Evolutionary conservation across 2,113 vertebrate species (phyloP).

Genomic region (Neogobius melanostomus): DNA sequence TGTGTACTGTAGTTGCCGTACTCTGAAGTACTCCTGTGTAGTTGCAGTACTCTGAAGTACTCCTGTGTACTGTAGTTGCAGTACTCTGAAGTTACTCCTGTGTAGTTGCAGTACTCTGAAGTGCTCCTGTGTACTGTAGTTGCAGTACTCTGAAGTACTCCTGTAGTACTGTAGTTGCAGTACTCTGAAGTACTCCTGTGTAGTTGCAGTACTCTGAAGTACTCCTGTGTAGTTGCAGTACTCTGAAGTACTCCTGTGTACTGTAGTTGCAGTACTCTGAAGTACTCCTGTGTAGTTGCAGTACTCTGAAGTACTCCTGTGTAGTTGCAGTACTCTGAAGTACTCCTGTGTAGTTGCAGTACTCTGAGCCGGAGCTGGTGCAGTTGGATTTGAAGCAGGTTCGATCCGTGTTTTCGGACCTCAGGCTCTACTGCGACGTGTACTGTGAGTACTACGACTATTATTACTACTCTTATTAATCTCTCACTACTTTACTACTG

Average conservation of each 20-base stretch:
- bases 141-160: too few relatives aligned
- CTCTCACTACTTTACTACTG: too few relatives aligned
- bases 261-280: background rate
- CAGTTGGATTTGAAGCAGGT: constrained; percentile 59
- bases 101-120: too few relatives aligned
- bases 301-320: background rate
- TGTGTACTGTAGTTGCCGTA: too few relatives aligned
- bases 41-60: too few relatives aligned
- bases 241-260: background rate
- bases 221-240: too few relatives aligned
- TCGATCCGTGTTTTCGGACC: constrained; percentile 55
- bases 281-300: too few relatives aligned
- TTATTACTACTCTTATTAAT: background rate
- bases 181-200: background rate
- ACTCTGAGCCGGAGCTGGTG: constrained; percentile 59
- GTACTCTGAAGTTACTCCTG: too few relatives aligned
- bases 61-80: too few relatives aligned
- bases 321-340: background rate
- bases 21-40: too few relatives aligned
- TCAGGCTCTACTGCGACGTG: constrained; percentile 68
- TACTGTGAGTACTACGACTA: constrained; percentile 67
- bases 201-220: background rate
- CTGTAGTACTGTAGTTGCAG: background rate
- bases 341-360: constrained; percentile 59
- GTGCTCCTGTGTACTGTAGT: too few relatives aligned